Conservation (phyloP, 1,140 invertebrate species). For the Brachionus calyciflorus region DNA sequence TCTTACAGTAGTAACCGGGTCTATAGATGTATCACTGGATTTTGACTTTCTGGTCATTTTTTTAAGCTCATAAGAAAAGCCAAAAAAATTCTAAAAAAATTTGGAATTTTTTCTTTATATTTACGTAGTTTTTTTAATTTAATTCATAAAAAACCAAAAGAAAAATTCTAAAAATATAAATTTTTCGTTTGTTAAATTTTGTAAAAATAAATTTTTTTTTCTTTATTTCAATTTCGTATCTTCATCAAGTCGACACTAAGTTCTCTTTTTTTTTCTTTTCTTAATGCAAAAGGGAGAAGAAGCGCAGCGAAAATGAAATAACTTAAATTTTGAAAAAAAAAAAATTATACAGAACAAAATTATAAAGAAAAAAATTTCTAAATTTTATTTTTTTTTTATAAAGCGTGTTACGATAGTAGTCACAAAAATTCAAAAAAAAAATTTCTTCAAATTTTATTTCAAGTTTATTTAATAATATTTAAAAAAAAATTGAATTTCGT, state of each 20-base stretch:
- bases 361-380: slow-evolving; percentile 12
- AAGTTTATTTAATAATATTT: background rate
- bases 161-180: slow-evolving; percentile 19
- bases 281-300: slow-evolving; percentile 4
- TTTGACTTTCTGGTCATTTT: slow-evolving; percentile 27
- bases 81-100: too few relatives aligned
- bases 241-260: background rate
- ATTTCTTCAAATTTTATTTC: background rate
- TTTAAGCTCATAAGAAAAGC: slow-evolving; percentile 5
- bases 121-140: slow-evolving; percentile 29
- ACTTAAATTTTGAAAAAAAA: background rate
- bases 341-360: background rate
- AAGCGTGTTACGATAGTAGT: slow-evolving; percentile 37
- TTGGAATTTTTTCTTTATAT: too few relatives aligned
- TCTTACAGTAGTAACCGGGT: slow-evolving; percentile 26
- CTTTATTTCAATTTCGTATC: slow-evolving; percentile 40
- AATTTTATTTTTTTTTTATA: slow-evolving; percentile 12
- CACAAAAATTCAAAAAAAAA: background rate
- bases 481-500: too few relatives aligned
- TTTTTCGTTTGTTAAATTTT: slow-evolving; percentile 25
- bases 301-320: slow-evolving; percentile 7
- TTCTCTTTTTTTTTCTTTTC: background rate
- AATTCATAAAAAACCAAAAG: slow-evolving; percentile 7
- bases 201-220: slow-evolving; percentile 20
- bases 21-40: background rate